These are phyloP conservation scores for Apeira syringaria DNA, from an alignment of 2,888 invertebrate genomes.

Conservation along the genomic window DNA sequence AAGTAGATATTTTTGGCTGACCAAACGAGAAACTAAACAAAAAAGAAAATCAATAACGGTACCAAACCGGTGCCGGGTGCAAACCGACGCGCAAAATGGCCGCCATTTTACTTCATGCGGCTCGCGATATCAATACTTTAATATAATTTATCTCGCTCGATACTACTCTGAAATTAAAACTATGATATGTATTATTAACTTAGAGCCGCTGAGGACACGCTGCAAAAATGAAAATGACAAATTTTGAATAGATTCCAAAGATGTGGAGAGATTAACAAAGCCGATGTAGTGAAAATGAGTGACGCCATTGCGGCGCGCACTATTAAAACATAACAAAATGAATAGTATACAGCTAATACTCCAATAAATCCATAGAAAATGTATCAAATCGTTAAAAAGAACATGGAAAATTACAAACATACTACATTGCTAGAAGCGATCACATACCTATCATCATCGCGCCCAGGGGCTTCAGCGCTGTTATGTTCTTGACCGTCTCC, in stretches of 20 bases:
- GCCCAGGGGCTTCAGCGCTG: slow-evolving; percentile 89
- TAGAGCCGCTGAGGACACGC: slow-evolving; percentile 61
- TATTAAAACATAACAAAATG: slow-evolving; percentile 49
- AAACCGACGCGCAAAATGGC: slow-evolving; percentile 72
- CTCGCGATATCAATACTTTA: slow-evolving; percentile 60
- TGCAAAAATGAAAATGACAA: slow-evolving; percentile 63
- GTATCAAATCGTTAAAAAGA: slow-evolving; percentile 1
- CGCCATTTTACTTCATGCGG: slow-evolving; percentile 82
- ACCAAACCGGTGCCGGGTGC: slow-evolving; percentile 70
- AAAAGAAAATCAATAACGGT: slow-evolving; percentile 47
- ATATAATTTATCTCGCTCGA: slow-evolving; percentile 61
- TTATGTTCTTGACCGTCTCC: slow-evolving; percentile 89
- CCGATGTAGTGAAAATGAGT: slow-evolving; percentile 66
- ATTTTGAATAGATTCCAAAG: slow-evolving; percentile 74
- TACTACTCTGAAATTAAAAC: slow-evolving; percentile 74
- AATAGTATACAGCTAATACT: slow-evolving; percentile 45
- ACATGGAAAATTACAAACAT: not conserved
- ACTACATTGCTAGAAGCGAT: slow-evolving; percentile 28
- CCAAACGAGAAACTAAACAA: slow-evolving; percentile 51
- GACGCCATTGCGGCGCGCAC: slow-evolving; percentile 74
- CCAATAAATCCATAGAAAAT: slow-evolving; percentile 9
- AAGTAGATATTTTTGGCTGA: slow-evolving; percentile 31
- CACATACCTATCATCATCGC: slow-evolving; percentile 90
- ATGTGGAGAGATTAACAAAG: slow-evolving; percentile 67
- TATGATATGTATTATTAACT: slow-evolving; percentile 59